Evolutionary conservation across 2,797 vertebrate genomes (phyloP).

Genomic region (Valencia hispanica): DNA sequence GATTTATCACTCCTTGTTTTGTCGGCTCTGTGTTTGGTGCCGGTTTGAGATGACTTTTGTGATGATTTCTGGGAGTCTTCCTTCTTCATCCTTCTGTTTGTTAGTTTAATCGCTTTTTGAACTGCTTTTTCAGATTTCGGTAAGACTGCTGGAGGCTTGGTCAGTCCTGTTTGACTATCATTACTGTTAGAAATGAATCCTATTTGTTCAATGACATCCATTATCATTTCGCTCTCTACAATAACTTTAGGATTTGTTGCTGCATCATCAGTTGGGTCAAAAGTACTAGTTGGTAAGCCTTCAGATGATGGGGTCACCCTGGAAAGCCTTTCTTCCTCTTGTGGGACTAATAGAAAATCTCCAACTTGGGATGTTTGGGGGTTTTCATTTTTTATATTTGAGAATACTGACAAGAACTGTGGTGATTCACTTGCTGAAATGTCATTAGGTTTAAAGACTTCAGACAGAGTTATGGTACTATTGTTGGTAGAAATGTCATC

Average conservation of each 20-base stretch:
- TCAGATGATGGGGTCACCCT: conserved; percentile 71
- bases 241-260: conserved; percentile 10
- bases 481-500: conserved; percentile 21
- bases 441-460: conserved; percentile 38
- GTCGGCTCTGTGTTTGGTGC: conserved; percentile 50
- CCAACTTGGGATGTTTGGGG: conserved; percentile 43
- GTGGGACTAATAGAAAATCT: conserved; percentile 63
- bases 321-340: conserved; percentile 66
- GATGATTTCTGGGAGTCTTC: conserved; percentile 78
- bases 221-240: conserved; percentile 27
- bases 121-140: conserved; percentile 96
- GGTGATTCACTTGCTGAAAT: conserved; percentile 33
- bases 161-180: conserved; percentile 69
- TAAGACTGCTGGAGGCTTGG: conserved; percentile 90
- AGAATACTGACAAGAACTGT: conserved; percentile 23
- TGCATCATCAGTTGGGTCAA: conserved; percentile 64
- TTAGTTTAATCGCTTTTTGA: conserved; percentile 90
- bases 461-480: conserved; percentile 5
- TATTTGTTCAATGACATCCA: conserved; percentile 71
- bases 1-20: conserved; percentile 59
- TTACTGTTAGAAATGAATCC: conserved; percentile 75
- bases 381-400: conserved; percentile 47
- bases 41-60: conserved; percentile 54
- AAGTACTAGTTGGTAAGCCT: conserved; percentile 54
- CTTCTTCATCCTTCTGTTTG: conserved; percentile 88